Conservation (phyloP, 2,888 invertebrate genomes). For the Patella depressa region DNA sequence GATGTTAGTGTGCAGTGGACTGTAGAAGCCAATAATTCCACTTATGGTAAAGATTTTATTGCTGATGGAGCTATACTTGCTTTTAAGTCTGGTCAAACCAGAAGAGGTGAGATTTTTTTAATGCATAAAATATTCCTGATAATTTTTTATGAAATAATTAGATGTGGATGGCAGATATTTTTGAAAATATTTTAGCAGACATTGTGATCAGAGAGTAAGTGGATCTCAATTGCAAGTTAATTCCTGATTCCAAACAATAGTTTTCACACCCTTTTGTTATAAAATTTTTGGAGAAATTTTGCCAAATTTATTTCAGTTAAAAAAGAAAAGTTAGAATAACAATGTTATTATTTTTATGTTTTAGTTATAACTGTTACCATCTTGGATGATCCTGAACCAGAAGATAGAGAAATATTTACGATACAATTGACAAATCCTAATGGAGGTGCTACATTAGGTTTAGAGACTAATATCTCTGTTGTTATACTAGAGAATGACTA, state of each 20-base stretch:
- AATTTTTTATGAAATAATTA: not conserved
- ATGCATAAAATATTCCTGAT: no score
- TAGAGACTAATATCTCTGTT: conserved; percentile 50
- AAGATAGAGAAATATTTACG: conserved; percentile 60
- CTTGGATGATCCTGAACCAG: conserved; percentile 63
- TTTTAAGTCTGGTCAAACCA: conserved; percentile 59
- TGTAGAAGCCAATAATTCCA: conserved; percentile 56
- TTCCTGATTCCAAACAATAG: no score
- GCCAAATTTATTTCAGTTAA: not conserved
- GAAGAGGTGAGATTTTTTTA: conserved; percentile 49
- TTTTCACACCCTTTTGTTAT: not conserved
- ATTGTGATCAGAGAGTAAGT: no score
- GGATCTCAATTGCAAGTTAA: no score
- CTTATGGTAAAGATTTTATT: conserved; percentile 58
- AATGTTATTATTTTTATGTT: conserved; percentile 23
- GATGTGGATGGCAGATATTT: not conserved
- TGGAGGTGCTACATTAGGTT: conserved; percentile 61
- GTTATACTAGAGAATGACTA: conserved; percentile 67
- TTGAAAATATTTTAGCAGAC: no score
- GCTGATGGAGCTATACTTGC: conserved; percentile 68
- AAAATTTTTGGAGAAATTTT: not conserved
- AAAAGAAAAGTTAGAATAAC: not conserved
- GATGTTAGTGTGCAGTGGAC: conserved; percentile 64
- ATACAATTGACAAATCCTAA: conserved; percentile 55
- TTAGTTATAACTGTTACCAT: conserved; percentile 67